A percentile compares a stretch with the other conserved stretches of the same genome.
phyloP scores from a whole-genome alignment of 2,888 invertebrate species.

The Drosophila pseudotalamancana region DNA sequence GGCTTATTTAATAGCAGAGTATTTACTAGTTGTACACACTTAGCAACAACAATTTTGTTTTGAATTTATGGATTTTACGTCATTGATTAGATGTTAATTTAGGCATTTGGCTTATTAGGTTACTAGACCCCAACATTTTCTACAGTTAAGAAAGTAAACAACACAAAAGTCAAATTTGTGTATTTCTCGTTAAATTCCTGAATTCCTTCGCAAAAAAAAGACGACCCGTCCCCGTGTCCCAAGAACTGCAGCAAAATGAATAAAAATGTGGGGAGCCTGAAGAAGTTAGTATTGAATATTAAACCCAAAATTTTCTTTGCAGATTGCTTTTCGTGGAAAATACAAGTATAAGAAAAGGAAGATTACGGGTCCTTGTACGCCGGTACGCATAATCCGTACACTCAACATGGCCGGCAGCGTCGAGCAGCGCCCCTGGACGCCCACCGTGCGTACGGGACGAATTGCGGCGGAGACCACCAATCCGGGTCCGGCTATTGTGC shows the following conservation, averaged over 20 bases:
- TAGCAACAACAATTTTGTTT: neutral
- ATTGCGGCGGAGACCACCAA: conserved; percentile 94
- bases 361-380: conserved; percentile 52
- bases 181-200: neutral
- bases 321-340: neutral
- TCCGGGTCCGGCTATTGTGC: conserved; percentile 95
- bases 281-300: neutral
- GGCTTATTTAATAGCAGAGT: no score
- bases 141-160: neutral
- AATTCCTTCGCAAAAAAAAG: neutral
- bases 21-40: neutral
- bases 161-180: conserved; percentile 6
- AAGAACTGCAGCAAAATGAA: conserved; percentile 27
- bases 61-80: conserved; percentile 8
- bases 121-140: conserved; percentile 5
- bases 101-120: conserved; percentile 49
- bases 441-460: conserved; percentile 93
- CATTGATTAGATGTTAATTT: conserved; percentile 25
- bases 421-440: conserved; percentile 95
- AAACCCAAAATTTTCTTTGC: neutral
- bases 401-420: conserved; percentile 86
- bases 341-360: conserved; percentile 10
- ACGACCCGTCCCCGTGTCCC: neutral
- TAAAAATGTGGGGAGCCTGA: conserved; percentile 13
- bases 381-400: conserved; percentile 46